These are phyloP conservation scores for Masticophis lateralis DNA, from an alignment of 2,797 vertebrate genomes.

Conservation along the genomic window DNA sequence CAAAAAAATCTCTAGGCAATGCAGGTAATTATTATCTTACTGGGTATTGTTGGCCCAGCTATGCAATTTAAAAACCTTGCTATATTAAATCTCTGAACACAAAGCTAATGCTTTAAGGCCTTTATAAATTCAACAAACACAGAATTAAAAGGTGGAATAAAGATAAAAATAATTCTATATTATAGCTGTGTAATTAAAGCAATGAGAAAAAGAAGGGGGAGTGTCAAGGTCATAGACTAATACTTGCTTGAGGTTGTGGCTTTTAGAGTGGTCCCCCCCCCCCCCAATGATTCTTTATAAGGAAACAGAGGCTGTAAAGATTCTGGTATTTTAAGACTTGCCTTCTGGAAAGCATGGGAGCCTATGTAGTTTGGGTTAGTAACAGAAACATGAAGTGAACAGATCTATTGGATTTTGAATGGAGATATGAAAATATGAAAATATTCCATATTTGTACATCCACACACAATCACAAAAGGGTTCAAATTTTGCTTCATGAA, in stretches of 20 bases:
- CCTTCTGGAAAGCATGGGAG: neutral
- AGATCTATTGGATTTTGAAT: neutral
- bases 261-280: neutral
- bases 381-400: neutral
- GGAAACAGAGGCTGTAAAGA: neutral
- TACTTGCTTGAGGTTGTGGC: neutral
- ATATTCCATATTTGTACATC: neutral
- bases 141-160: conserved; percentile 6
- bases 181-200: neutral
- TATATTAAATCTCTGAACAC: neutral
- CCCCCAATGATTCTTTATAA: neutral
- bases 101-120: neutral
- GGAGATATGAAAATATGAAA: neutral
- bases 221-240: neutral
- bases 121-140: neutral
- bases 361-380: neutral
- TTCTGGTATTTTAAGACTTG: neutral
- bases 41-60: neutral
- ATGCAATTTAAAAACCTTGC: neutral
- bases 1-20: neutral
- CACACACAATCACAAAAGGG: neutral
- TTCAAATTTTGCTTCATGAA: neutral
- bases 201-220: neutral
- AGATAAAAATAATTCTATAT: neutral
- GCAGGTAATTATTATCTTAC: neutral